Base-by-base conservation (phyloP, 2,888 invertebrate species). In the Limnephilus auricula region DNA sequence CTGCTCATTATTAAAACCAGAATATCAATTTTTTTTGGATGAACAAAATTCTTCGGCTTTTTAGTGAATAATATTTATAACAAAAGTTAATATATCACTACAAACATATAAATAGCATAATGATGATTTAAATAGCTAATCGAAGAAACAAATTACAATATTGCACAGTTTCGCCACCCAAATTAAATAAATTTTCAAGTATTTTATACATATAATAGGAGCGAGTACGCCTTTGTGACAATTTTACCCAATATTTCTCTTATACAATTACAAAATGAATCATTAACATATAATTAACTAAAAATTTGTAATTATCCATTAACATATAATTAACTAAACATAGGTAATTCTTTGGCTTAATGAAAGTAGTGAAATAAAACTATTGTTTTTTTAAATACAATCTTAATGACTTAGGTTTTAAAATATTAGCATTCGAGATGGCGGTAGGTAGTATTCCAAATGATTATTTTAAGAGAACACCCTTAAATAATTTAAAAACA, bases 301-400 rank as follows among this genome's bases (percentile, higher is more conserved):
- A 40, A 40, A 1, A 40, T 40, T 12, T 40, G 40, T 12, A 86
- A 86, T 86, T 86, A 86, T 32, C 15, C 13, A 37, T 40, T 40
- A 84, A 30, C 45, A 50, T 86, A 86, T 13, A 86, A 86, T 31
- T 86, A 87, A 87, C 32, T 87, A 87, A 65, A 65, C 65, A 65
- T 34, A 87, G 31, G 31, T 87, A 65, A 34, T 87, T 87, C 87
- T 87, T 87, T 87, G 87, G 87, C 87, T 31, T 87, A 65, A 32
- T 87, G 78, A 87, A 30, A 31, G 87, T 87, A 65, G 80, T 80
- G 80, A 80, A 80, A 80, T 31, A 32, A 80, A 80, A 31, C 31
- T 31, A 80, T 13, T 32, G 31, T 32, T 80, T 80, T 34, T 31
- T 80, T 32, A 80, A 80, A 31, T 83, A 86, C 40, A 18, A 86